Evolutionary conservation across 2,888 invertebrate species (phyloP).

Genomic region (Pandemis heparana): DNA sequence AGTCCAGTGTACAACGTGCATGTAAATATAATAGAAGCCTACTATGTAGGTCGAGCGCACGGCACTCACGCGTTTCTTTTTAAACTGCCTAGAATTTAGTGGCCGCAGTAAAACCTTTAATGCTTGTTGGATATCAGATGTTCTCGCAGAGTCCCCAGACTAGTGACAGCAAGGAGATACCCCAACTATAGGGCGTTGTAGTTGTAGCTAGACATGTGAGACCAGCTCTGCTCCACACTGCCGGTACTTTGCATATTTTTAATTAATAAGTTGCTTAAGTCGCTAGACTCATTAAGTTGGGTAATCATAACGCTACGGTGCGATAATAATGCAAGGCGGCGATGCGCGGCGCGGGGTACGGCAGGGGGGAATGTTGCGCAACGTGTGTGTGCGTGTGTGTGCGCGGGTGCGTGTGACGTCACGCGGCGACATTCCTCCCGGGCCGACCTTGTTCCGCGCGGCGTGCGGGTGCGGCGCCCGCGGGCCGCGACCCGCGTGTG

Average conservation of each 20-base stretch:
- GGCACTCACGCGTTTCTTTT: too few species aligned
- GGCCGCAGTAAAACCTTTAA: too few species aligned
- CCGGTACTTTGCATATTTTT: not conserved
- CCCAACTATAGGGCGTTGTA: too few species aligned
- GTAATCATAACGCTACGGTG: slow-evolving; percentile 13
- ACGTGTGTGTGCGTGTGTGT: not conserved
- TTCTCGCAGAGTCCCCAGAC: too few species aligned
- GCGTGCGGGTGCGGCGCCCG: not conserved
- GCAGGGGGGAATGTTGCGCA: slow-evolving; percentile 44
- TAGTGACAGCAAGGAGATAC: too few species aligned
- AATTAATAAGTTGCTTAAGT: not conserved
- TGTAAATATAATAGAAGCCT: too few species aligned
- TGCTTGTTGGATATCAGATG: too few species aligned
- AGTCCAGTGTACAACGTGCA: too few species aligned
- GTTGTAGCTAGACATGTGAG: too few species aligned
- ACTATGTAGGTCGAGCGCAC: too few species aligned
- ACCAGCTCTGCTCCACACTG: not conserved
- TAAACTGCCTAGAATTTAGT: too few species aligned
- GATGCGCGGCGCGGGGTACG: slow-evolving; percentile 45
- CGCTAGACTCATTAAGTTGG: not conserved
- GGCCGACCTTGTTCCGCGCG: slow-evolving; percentile 4
- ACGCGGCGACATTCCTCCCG: slow-evolving; percentile 27
- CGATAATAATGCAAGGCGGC: slow-evolving; percentile 29
- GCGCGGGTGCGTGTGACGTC: slow-evolving; percentile 13
- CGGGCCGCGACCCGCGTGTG: not conserved